Conservation (phyloP, 2,888 invertebrate genomes). For the Polylopha cassiicola region DNA sequence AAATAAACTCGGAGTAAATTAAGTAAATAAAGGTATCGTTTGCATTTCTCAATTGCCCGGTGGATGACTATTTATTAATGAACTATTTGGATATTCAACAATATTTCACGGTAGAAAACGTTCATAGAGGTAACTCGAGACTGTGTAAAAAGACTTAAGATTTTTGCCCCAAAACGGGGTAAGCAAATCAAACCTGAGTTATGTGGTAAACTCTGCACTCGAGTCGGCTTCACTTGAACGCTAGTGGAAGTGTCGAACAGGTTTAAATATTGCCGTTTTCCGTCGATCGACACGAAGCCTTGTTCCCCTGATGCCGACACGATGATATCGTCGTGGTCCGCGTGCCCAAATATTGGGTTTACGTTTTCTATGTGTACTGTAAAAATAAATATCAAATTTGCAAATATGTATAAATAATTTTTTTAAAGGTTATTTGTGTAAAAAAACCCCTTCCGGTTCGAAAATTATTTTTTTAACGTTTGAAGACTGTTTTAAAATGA, state of each 20-base stretch:
- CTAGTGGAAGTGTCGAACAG: conserved; percentile 82
- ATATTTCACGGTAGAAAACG: too few relatives aligned
- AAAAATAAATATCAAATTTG: conserved; percentile 27
- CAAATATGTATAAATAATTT: background rate
- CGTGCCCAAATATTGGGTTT: conserved; percentile 48
- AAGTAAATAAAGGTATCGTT: too few relatives aligned
- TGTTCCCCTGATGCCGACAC: conserved; percentile 87
- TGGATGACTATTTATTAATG: too few relatives aligned
- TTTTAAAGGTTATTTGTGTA: background rate
- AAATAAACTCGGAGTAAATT: too few relatives aligned
- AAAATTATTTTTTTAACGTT: too few relatives aligned
- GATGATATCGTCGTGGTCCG: conserved; percentile 81
- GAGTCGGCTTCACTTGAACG: conserved; percentile 43
- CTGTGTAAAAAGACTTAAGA: background rate
- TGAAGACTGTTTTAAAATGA: too few relatives aligned
- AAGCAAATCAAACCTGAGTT: conserved; percentile 41
- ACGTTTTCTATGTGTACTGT: conserved; percentile 81
- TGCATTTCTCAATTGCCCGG: too few relatives aligned
- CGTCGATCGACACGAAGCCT: conserved; percentile 94
- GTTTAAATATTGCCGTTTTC: conserved; percentile 92
- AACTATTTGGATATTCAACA: too few relatives aligned
- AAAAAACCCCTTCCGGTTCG: too few relatives aligned
- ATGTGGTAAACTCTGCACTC: conserved; percentile 42
- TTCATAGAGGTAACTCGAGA: background rate
- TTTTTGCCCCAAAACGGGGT: background rate